Evolutionary conservation across 2,888 invertebrate genomes (phyloP), one percentile per base, ranked within the genome.

Genomic region (Cremastinae sp.): DNA sequence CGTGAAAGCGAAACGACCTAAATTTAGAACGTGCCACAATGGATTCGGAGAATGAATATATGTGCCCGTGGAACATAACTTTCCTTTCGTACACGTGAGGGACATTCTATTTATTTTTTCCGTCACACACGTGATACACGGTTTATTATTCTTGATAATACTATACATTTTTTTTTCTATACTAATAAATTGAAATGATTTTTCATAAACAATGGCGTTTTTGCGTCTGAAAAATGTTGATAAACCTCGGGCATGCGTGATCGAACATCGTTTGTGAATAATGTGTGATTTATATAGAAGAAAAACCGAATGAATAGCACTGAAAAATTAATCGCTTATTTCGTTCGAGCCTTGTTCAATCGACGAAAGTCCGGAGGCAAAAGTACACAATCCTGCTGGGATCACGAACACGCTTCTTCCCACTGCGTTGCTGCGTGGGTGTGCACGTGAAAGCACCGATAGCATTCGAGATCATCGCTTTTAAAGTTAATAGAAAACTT

Each of bases 21-120:
- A 87, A 85, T 86, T 87, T 87, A 86, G 86, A 87, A 86, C 86
- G 85, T 84, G 80, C 79, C 78, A 22, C 79, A 78, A 81, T 77
- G 43, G 66, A 56, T 72, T 56, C 71, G 28, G 54, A 66, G 61
- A 47, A 59, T 62, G 71, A 54, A 66, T 62, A 36, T 58, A 28
- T 28, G 28, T 28, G 28, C 28, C 62, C 47, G 38, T 80, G 81
- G 81, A 79, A 81, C 82, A 78, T 80, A 75, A 82, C 84, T 83
- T 83, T 84, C 84, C 80, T 74, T 74, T 73, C 20, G 41, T n/a
- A 22, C 16, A 8, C 34, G 28, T 45, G 54, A 9, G 53, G 61
- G 54, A 18, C 28, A 28, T 28, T 28, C 28, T 28, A 28, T 28
- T 61, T 64, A 51, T 65, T 56, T 56, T 51, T 58, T 54, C 54